Evolutionary conservation across 2,113 vertebrate species (phyloP), one percentile per base, ranked within the genome.

Genomic region (Hipposideros armiger): DNA sequence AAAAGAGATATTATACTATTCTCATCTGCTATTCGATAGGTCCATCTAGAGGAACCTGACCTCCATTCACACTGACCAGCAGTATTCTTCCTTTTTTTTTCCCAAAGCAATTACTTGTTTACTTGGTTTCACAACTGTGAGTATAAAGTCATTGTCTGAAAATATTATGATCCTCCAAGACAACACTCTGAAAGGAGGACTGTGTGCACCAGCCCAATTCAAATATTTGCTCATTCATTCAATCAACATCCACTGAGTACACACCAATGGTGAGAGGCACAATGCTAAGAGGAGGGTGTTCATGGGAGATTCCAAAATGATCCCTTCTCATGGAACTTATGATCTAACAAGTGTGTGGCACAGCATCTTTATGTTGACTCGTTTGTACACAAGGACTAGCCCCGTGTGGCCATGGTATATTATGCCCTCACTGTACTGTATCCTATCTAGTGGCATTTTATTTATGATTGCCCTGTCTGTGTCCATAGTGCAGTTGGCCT

Each of bases 131-230:
- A 77, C n/a, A 66, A 28, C 20, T 7, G 2, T 28, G 32, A 40
- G 11, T 11, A 0, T 42, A 4, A 87, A 19, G 17, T 81, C 22
- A 10, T 20, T 66, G 8, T 78, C 81, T 17, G 32, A 28, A 54
- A 47, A 14, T 19, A 8, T 0, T 4, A n/a, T 22, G 32, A 40
- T 5, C 69, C 17, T n/a, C 70, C 11, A 28, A n/a, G 50, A 52
- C 3, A 16, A 1, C 11, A 8, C 36, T 17, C 7, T n/a, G 26
- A 6, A 47, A 36, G 60, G 60, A 54, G 5, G 0, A 1, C 19
- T 11, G 0, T 1, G 7, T 0, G 28, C 0, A 0, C 9, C 0
- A 11, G 10, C 7, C 28, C 16, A 5, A 0, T 7, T 15, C 19
- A 28, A 0, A 7, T 1, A 5, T 19, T 7, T 15, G 11, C 19